These are phyloP conservation scores for Mayetiola destructor DNA, from an alignment of 2,888 invertebrate genomes.

Conservation along the genomic window DNA sequence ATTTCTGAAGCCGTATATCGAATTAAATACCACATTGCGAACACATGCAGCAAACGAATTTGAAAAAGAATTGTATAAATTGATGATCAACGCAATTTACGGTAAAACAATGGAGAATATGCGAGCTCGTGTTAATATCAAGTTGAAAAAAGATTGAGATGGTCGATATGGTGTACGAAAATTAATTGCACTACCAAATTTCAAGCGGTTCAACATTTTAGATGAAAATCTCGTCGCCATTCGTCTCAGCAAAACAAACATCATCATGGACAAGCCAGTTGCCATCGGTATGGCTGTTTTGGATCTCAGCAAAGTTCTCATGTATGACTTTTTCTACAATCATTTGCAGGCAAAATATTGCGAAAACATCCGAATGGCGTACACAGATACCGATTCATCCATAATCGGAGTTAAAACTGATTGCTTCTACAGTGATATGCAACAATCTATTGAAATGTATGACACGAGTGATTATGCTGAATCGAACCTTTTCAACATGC, in stretches of 20 bases:
- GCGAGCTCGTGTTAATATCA: slow-evolving; percentile 24
- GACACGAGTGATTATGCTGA: slow-evolving; percentile 1
- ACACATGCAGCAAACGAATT: slow-evolving; percentile 25
- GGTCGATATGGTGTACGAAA: slow-evolving; percentile 26
- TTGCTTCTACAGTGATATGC: not conserved
- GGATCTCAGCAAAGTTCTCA: slow-evolving; percentile 21
- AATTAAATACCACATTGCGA: slow-evolving; percentile 24
- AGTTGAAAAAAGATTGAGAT: slow-evolving; percentile 30
- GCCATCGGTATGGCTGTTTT: slow-evolving; percentile 29
- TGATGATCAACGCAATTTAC: not conserved
- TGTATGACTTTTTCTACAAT: slow-evolving; percentile 18
- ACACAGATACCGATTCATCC: slow-evolving; percentile 17
- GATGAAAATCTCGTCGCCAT: slow-evolving; percentile 28
- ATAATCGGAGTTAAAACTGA: not conserved
- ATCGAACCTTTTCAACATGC: not conserved
- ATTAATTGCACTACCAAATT: slow-evolving; percentile 25
- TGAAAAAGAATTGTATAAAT: slow-evolving; percentile 23
- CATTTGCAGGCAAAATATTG: slow-evolving; percentile 14
- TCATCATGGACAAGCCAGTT: slow-evolving; percentile 29
- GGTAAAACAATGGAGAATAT: slow-evolving; percentile 18
- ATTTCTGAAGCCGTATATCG: slow-evolving; percentile 24
- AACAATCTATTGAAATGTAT: not conserved
- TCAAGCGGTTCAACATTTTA: slow-evolving; percentile 25
- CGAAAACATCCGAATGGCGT: slow-evolving; percentile 13
- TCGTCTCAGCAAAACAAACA: slow-evolving; percentile 23